phyloP scores from a whole-genome alignment of 2,888 invertebrate species.

The Tridacna crocea region DNA sequence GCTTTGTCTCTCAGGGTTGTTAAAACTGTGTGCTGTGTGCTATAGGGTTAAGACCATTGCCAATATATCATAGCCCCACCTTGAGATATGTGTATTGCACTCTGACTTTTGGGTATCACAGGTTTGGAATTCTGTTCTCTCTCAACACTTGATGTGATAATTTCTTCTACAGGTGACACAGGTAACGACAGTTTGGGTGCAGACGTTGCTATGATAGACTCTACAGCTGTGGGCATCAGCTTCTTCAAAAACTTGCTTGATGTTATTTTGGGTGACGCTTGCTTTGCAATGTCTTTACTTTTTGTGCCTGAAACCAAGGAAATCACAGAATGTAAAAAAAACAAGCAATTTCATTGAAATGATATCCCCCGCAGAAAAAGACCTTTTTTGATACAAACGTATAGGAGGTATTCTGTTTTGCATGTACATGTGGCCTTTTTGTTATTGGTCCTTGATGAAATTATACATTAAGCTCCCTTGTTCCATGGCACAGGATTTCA shows the following conservation, averaged over 20 bases:
- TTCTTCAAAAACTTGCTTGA: not conserved
- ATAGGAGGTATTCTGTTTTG: too few relatives aligned
- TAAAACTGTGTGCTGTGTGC: not conserved
- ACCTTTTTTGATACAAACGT: too few relatives aligned
- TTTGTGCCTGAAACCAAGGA: not conserved
- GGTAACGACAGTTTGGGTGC: conserved; percentile 43
- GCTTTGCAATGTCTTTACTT: not conserved
- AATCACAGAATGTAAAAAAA: too few relatives aligned
- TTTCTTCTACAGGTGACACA: conserved; percentile 26
- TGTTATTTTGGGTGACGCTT: not conserved
- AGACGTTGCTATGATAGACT: conserved; percentile 55
- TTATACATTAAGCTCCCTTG: too few relatives aligned
- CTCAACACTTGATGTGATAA: conserved; percentile 24
- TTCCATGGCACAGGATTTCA: too few relatives aligned
- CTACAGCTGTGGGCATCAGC: conserved; percentile 7
- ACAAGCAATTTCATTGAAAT: too few relatives aligned
- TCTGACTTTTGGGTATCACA: conserved; percentile 10
- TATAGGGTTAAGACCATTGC: not conserved
- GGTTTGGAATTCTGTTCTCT: conserved; percentile 37
- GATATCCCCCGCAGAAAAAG: too few relatives aligned
- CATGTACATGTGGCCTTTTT: too few relatives aligned
- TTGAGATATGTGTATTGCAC: conserved; percentile 1
- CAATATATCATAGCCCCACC: not conserved
- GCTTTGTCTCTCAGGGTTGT: not conserved
- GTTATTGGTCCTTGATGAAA: too few relatives aligned